Conservation (phyloP, 2,888 invertebrate genomes). For the Acleris cristana region DNA sequence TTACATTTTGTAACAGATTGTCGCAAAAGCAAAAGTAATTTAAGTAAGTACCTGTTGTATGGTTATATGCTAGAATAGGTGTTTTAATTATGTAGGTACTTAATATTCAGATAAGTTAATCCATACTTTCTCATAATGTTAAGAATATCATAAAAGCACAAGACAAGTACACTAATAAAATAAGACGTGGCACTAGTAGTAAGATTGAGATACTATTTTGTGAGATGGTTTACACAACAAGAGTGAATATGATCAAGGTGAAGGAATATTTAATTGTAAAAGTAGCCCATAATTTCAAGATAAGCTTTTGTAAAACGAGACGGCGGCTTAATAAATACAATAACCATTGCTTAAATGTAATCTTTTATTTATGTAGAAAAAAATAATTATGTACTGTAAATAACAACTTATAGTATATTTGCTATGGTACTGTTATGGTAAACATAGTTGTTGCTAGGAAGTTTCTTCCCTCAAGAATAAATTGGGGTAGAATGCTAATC, state of each 20-base stretch:
- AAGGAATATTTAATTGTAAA: slow-evolving; percentile 10
- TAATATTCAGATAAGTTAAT: neutral
- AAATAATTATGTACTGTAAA: slow-evolving; percentile 27
- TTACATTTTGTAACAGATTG: neutral
- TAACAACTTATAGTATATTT: slow-evolving; percentile 5
- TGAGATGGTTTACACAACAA: slow-evolving; percentile 60
- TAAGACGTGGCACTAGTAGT: slow-evolving; percentile 46
- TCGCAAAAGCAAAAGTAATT: neutral
- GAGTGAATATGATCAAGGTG: slow-evolving; percentile 22
- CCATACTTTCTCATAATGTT: neutral
- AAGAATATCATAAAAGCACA: slow-evolving; percentile 6
- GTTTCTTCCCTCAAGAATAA: slow-evolving; percentile 85
- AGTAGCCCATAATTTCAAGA: slow-evolving; percentile 28
- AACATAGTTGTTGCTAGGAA: slow-evolving; percentile 46
- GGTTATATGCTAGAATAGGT: neutral
- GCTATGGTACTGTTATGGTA: neutral
- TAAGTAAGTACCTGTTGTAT: neutral
- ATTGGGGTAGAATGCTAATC: slow-evolving; percentile 97
- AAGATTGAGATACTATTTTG: slow-evolving; percentile 63
- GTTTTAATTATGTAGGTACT: neutral
- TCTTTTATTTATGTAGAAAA: slow-evolving; percentile 33
- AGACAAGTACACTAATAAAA: slow-evolving; percentile 24
- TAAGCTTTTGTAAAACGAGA: slow-evolving; percentile 60
- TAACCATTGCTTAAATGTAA: slow-evolving; percentile 8
- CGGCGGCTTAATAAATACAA: slow-evolving; percentile 38